Evolutionary conservation across 64 coral and sea anemone species (phyloP), one percentile per base, ranked within the genome.

Genomic region (Actinia equina): DNA sequence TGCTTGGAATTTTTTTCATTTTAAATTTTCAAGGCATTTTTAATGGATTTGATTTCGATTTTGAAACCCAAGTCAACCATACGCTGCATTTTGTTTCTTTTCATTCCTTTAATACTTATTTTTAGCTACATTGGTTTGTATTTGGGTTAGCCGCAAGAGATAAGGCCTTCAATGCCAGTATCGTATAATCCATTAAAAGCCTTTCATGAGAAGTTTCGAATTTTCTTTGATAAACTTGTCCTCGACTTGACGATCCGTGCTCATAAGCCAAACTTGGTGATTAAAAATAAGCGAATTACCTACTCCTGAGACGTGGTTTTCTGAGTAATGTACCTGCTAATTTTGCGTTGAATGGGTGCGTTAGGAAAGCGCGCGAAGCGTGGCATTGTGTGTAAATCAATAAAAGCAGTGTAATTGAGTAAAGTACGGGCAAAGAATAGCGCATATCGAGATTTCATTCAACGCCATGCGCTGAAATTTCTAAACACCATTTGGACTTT

Each of bases 391-490:
- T 74, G 23, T 74, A 8, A 41, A 27, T 30, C 69, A 9, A 30
- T 74, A 30, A 74, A 27, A 42, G 69, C 69, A 71, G 7, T 37
- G 26, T 74, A 74, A 74, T 74, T 16, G 69, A 74, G 69, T 74
- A 74, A 74, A 74, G 69, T 41, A 74, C 26, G 10, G 3, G 9
- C 25, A 74, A 74, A 74, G 25, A 74, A 74, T 74, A 74, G 25
- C 10, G 26, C 26, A 14, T 30, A 74, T 74, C 69, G 69, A 74
- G 26, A 15, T 74, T 42, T 74, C 25, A 27, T 74, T 74, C 6
- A 74, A 37, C 27, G 69, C 69, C 69, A 74, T 74, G 69, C 69
- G 69, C 69, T 74, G 69, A 74, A 74, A 74, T 74, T 74, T 74
- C 63, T 74, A 74, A 74, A 74, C 69, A 74, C 20, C 69, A 74